Base-by-base conservation (phyloP, 2,113 vertebrate genomes). In the Ondatra zibethicus region DNA sequence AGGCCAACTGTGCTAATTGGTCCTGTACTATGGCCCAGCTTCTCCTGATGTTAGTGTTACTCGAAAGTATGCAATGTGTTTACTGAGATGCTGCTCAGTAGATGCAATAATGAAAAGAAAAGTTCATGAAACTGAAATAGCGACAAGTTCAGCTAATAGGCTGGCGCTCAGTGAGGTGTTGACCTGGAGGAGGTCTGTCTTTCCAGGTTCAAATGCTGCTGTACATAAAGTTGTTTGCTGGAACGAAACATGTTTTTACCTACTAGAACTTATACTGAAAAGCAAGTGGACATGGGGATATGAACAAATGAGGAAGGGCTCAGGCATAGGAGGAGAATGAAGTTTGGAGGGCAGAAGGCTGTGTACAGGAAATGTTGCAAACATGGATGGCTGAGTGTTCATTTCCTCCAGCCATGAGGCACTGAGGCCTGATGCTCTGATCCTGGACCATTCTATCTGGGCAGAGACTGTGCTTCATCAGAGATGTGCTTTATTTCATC, bases 31-130 rank as follows among this genome's bases (percentile, higher is more conserved):
- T 36, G 25, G 42, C 14, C 31, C 23, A 10, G 66, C 10, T 52
- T 95, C 63, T 77, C 68, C 39, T 89, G 70, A n/a, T 39, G 66
- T 81, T 87, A 19, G 89, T 7, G 45, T 90, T 82, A 19, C 70
- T 76, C 50, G 14, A 85, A 65, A 16, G 29, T 72, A 11, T 72
- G 58, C 88, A 63, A 66, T 90, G 29, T 39, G 31, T 94, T 90
- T 73, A 88, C 52, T 7, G 80, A 66, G 45, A 36, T 50, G 33
- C 76, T 94, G 27, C 45, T 61, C 4, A 65, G 21, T 31, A 47
- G 1, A 92, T 58, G 78, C 82, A 27, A 84, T 89, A 89, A 52
- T 75, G 72, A 91, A 94, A 33, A 75, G 63, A 65, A 1, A 80
- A 77, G 31, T 76, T 93, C 39, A 45, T 82, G 42, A 84, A 95